A percentile compares a stretch with the other conserved stretches of the same genome.
Conservation (phyloP, 1,140 invertebrate genomes). For the Calephelis nemesis region DNA sequence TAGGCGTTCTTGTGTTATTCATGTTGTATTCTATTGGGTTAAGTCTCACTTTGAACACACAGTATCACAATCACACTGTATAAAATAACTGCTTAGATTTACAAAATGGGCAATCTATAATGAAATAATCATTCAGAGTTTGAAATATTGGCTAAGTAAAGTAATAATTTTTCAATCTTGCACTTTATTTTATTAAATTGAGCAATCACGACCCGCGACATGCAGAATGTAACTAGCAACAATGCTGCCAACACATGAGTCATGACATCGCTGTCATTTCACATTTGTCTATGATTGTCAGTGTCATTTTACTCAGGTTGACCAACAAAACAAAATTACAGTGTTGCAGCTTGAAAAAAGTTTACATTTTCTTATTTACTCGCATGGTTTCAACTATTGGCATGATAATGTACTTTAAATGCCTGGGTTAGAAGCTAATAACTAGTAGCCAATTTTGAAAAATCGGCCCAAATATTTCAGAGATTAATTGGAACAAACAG, state of each 20-base stretch:
- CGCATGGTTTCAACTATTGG: no score
- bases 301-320: not conserved
- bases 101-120: not conserved
- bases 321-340: not conserved
- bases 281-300: no score
- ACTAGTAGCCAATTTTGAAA: no score
- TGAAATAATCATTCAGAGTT: not conserved
- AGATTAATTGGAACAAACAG: no score
- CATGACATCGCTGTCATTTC: not conserved
- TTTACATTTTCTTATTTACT: no score
- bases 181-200: slow-evolving; percentile 15
- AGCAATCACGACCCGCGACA: slow-evolving; percentile 2
- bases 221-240: not conserved
- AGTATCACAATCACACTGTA: slow-evolving; percentile 8
- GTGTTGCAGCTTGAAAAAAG: not conserved
- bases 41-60: slow-evolving; percentile 19
- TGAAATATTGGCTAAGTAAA: not conserved
- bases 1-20: slow-evolving; percentile 80
- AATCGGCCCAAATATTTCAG: no score
- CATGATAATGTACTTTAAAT: no score
- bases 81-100: not conserved
- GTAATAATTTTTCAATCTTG: not conserved
- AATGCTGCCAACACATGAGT: slow-evolving; percentile 2
- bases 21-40: slow-evolving; percentile 41
- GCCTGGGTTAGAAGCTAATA: no score